Base-by-base conservation (phyloP, 2,797 vertebrate genomes). In the Coendou prehensilis region DNA sequence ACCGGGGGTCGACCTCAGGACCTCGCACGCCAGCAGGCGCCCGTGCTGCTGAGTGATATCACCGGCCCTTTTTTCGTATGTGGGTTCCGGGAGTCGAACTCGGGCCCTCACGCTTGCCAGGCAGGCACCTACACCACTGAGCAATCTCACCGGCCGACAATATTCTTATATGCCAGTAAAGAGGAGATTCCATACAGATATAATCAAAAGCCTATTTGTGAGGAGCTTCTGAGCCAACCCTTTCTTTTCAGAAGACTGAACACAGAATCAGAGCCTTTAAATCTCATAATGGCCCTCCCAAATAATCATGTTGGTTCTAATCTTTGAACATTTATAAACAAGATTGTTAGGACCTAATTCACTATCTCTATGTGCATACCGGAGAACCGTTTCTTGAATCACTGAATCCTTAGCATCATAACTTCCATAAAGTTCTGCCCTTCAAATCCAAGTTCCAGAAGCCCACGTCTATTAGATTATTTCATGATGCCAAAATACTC, bases 281-380 rank as follows among this genome's bases (percentile, higher is more conserved):
- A 99, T 98, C 99, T 98, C 88, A 99, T 98, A 93, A 99, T 98
- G 0, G 99, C 99, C 2, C 99, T 99, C 97, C 99, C 99, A 1
- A 99, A 99, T 99, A 3, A 99, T 99, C 99, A 99, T 99, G 97
- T 99, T 99, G 82, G 99, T 99, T 22, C 99, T 99, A 96, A 99
- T 99, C 98, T 99, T 99, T 91, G 99, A 99, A 57, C 99, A 99
- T 97, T 99, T 99, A 96, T 99, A 99, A 98, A 99, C 5, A 50
- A 76, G 99, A 84, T 98, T 99, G 94, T 99, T 99, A 22, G 99
- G 99, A 82, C 99, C 99, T 2, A 99, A 99, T 7, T 99, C 99
- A 96, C 99, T 99, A 99, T 99, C 97, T 99, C 99, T 73, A 99
- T 99, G 97, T 99, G 99, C 97, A 99, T 93, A 0, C 99, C 99